Base-by-base conservation (phyloP, 2,888 invertebrate species). In the Campoplex capitator region DNA sequence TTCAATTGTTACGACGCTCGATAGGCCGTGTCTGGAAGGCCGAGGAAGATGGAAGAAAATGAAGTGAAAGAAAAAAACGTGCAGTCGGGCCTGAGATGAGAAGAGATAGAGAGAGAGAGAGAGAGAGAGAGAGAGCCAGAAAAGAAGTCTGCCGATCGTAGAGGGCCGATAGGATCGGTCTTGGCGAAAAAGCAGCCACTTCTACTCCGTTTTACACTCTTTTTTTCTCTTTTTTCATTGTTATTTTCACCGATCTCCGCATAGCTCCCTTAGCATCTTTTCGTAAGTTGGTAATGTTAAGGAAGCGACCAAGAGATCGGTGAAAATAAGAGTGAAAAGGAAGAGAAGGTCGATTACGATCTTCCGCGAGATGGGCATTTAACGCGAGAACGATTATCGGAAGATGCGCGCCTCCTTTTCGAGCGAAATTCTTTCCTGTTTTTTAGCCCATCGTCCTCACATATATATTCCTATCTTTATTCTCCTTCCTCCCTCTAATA, bases 1-100 rank as follows among this genome's bases (percentile, higher is more conserved):
- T 93, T 94, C 94, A 92, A 94, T 94, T 94, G 94, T 94, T 94
- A 94, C 93, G 93, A 90, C 91, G 90, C 89, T 88, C 88, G 91
- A 92, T 92, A 91, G 70, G 28, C 32, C 58, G 91, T 88, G 84
- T 71, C 62, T 76, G 83, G 75, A 89, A 79, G 77, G 87, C 83
- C 86, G 48, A 81, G 68, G 54, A 54, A 77, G 78, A 84, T n/a
- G 54, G 62, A 78, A 76, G 79, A 51, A 83, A 78, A 67, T 45
- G 48, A 68, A 74, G 58, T 51, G 54, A 77, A 76, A 68, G 56
- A 80, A 65, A 74, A 56, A 48, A 54, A 23, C n/a, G 78, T 71
- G 78, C 68, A 82, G 83, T 83, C 85, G 77, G 83, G 78, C 85
- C 84, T 80, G 81, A 87, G 58, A 45, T 80, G 81, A 87, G 73